Evolutionary conservation across 2,888 invertebrate species (phyloP).

Genomic region (Lumbricus terrestris): DNA sequence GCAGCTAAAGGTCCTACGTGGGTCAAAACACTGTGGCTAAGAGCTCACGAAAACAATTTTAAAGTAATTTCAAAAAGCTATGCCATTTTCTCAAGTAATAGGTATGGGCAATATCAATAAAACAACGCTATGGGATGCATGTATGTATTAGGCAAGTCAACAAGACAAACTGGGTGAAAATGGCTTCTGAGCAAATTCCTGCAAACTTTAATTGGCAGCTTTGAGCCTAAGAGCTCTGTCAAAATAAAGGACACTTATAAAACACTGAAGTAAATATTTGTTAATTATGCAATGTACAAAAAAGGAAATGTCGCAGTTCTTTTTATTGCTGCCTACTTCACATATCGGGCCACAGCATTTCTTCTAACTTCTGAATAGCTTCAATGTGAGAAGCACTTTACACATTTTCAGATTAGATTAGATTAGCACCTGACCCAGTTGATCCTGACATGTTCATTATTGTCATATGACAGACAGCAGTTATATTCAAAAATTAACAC

Average conservation of each 20-base stretch:
- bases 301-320: not conserved
- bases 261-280: not conserved
- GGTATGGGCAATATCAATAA: not conserved
- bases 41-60: not conserved
- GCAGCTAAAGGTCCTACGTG: too few species aligned
- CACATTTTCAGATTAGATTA: too few species aligned
- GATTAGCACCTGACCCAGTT: too few species aligned
- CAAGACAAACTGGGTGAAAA: not conserved
- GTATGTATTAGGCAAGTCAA: not conserved
- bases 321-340: not conserved
- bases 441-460: not conserved
- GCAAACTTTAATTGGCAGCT: not conserved
- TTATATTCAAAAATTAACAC: not conserved
- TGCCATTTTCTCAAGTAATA: not conserved
- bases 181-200: not conserved
- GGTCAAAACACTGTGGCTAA: not conserved
- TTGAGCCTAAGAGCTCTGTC: not conserved
- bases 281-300: not conserved
- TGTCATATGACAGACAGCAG: not conserved
- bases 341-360: not conserved
- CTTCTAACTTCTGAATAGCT: too few species aligned
- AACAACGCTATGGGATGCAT: not conserved
- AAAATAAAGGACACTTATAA: not conserved
- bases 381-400: too few species aligned
- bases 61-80: not conserved